phyloP scores from a whole-genome alignment of 2,797 vertebrate genomes.

The Selene dorsalis region DNA sequence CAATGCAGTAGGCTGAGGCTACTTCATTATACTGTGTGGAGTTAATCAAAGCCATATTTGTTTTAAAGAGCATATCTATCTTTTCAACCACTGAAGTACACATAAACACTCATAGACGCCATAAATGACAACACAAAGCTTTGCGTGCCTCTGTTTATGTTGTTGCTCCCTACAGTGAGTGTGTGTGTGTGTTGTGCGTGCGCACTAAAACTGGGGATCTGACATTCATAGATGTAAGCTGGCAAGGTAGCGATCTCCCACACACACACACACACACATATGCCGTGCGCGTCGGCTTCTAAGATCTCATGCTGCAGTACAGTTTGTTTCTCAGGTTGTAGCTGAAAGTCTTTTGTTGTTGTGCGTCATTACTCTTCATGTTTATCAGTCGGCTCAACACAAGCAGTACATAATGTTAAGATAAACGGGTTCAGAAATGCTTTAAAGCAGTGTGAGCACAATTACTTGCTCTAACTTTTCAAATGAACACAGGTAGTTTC shows the following conservation, averaged over 20 bases:
- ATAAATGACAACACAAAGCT: constrained; percentile 40
- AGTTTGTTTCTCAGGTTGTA: constrained; percentile 20
- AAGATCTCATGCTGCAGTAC: constrained; percentile 1
- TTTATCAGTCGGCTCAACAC: neutral
- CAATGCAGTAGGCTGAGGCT: constrained; percentile 30
- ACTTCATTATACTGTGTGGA: constrained; percentile 53
- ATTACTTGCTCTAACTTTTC: neutral
- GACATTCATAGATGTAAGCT: constrained; percentile 23
- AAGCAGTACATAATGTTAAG: neutral
- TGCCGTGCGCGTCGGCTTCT: neutral
- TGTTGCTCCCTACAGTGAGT: constrained; percentile 15
- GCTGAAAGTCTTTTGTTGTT: neutral
- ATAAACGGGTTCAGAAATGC: neutral
- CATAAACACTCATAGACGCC: constrained; percentile 1
- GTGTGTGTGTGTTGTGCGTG: constrained; percentile 11
- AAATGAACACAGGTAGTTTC: neutral
- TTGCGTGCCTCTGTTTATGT: constrained; percentile 41
- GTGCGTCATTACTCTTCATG: neutral
- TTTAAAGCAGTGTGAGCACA: neutral
- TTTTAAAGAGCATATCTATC: constrained; percentile 29
- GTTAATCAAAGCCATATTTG: constrained; percentile 62
- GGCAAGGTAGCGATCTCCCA: constrained; percentile 1
- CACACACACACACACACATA: neutral
- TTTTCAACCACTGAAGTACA: constrained; percentile 14
- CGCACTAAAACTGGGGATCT: constrained; percentile 21